A percentile compares a stretch with the other conserved stretches of the same genome.
Evolutionary conservation across 2,113 vertebrate species (phyloP).

Genomic region (Asarcornis scutulata): DNA sequence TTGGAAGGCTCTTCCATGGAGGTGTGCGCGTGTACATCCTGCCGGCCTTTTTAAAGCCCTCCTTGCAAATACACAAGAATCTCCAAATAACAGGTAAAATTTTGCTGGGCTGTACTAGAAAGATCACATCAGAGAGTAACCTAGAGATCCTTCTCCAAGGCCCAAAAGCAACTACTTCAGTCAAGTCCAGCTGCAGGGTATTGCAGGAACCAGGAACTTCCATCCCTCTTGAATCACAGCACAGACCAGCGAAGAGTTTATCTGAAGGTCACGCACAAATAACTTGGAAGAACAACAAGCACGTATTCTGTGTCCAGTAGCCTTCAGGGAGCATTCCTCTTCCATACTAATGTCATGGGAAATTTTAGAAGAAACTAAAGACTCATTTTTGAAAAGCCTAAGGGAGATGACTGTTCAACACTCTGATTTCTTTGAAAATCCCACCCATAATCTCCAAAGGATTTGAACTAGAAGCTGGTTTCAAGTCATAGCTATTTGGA

Average conservation of each 20-base stretch:
- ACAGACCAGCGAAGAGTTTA: neutral
- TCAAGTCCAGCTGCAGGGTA: neutral
- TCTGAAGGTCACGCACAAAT: neutral
- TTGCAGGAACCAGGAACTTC: fast-evolving
- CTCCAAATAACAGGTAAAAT: fast-evolving
- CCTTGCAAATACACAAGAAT: neutral
- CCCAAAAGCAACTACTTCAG: neutral
- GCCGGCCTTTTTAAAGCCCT: neutral
- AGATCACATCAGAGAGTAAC: neutral
- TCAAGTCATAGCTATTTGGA: neutral
- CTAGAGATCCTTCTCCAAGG: neutral
- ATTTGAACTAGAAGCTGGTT: neutral
- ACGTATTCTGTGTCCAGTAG: neutral
- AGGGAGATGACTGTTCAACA: neutral
- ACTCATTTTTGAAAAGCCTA: neutral
- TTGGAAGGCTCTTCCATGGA: neutral
- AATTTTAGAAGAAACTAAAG: neutral
- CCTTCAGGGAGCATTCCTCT: fast-evolving
- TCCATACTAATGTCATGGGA: neutral
- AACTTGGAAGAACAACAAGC: neutral
- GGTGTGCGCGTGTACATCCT: fast-evolving
- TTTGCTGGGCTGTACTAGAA: neutral
- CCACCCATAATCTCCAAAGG: neutral
- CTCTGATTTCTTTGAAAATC: slow-evolving; percentile 29
- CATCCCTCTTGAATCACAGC: neutral